phyloP scores from a whole-genome alignment of 2,797 vertebrate species.

The Pseudocheirus occidentalis region DNA sequence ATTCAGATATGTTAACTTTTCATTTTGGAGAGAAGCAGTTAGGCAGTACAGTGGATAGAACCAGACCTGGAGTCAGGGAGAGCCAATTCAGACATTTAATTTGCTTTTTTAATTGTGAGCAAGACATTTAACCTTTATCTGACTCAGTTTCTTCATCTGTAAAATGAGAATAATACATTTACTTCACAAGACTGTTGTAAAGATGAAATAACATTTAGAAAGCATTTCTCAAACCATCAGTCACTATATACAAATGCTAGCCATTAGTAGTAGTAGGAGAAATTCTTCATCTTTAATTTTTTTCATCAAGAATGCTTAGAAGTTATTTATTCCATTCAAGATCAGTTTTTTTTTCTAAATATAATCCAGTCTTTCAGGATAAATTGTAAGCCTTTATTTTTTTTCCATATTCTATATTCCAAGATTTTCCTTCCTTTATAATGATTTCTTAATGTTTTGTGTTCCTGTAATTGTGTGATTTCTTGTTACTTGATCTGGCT shows the following conservation, averaged over 20 bases:
- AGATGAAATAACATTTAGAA: background rate
- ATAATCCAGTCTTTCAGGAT: background rate
- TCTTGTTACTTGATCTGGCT: background rate
- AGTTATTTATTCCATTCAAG: background rate
- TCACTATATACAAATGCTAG: background rate
- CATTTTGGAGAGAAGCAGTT: background rate
- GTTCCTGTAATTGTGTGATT: background rate
- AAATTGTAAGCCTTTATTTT: background rate
- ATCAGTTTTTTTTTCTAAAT: background rate
- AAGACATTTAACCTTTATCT: background rate
- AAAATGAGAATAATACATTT: background rate
- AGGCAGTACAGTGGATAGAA: background rate
- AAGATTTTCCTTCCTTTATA: background rate
- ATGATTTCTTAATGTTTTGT: background rate
- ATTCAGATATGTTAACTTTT: background rate
- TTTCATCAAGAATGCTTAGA: background rate
- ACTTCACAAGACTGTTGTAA: background rate
- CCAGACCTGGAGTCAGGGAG: background rate
- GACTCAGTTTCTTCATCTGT: background rate
- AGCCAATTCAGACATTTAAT: background rate
- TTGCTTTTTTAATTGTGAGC: background rate
- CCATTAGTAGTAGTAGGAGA: background rate
- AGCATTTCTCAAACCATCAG: background rate
- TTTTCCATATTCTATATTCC: background rate
- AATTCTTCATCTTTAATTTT: background rate